A percentile compares a stretch with the other conserved stretches of the same genome.
Evolutionary conservation across 2,888 invertebrate species (phyloP).

Genomic region (Brachycybe producta): DNA sequence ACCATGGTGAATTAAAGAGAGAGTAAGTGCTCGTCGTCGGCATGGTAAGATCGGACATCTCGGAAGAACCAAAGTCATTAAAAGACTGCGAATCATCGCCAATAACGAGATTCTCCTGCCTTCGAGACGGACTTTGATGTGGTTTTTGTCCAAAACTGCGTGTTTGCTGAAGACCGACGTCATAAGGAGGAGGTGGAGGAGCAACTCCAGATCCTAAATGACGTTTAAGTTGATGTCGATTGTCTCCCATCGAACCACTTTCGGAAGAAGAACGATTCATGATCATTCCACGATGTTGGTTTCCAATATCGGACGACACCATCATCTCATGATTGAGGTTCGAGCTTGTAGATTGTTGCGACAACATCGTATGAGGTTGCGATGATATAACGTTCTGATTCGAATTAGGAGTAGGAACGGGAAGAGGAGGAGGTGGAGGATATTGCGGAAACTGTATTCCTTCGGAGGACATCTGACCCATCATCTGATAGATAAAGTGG

Average conservation of each 20-base stretch:
- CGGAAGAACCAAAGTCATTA: neutral
- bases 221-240: neutral
- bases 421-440: neutral
- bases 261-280: too few relatives aligned
- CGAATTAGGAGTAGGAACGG: too few relatives aligned
- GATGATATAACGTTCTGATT: too few relatives aligned
- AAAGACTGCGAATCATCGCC: neutral
- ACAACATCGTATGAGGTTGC: neutral
- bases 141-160: neutral
- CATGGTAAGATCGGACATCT: conserved; percentile 6
- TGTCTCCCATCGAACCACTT: neutral
- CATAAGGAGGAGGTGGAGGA: neutral
- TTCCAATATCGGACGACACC: too few relatives aligned
- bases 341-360: neutral
- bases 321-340: neutral
- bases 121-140: neutral
- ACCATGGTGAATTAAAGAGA: conserved; percentile 28
- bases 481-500: conserved; percentile 10
- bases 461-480: conserved; percentile 8
- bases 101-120: neutral
- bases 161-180: neutral
- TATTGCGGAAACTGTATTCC: conserved; percentile 1
- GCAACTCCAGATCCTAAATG: neutral
- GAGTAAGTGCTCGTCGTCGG: conserved; percentile 29
- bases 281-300: neutral